These are phyloP conservation scores for Hydrocynus forskahlii DNA, from an alignment of 2,797 vertebrate species.

Conservation along the genomic window DNA sequence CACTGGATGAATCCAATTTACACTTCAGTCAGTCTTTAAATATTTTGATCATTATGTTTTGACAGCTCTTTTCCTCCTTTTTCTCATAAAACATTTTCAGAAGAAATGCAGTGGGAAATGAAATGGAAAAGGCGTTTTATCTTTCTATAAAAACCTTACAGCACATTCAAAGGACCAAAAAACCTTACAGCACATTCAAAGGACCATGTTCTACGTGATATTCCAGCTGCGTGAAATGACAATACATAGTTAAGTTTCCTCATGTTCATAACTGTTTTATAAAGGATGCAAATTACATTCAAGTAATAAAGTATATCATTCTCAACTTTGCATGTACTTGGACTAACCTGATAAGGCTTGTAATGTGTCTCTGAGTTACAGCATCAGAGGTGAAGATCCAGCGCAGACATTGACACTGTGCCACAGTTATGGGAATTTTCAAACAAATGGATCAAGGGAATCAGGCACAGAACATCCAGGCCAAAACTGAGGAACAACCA, in stretches of 20 bases:
- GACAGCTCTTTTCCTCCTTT: no score
- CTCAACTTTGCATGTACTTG: neutral
- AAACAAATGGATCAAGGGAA: neutral
- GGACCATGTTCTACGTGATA: no score
- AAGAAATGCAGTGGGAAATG: no score
- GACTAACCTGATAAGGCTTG: slow-evolving; percentile 2
- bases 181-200: no score
- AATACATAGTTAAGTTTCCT: neutral
- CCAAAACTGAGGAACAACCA: slow-evolving; percentile 1
- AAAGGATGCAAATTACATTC: neutral
- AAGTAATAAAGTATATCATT: neutral
- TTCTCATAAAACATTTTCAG: no score
- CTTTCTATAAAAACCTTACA: no score
- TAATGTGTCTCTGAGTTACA: neutral
- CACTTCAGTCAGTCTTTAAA: no score
- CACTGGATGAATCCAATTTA: neutral
- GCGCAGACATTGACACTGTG: neutral
- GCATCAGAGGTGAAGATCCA: neutral
- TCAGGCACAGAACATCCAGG: neutral
- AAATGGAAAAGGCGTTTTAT: no score
- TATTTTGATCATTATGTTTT: no score
- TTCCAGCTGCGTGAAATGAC: no score
- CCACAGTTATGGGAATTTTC: slow-evolving; percentile 4
- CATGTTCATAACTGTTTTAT: neutral
- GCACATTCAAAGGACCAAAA: no score